Conservation (phyloP, 1,140 invertebrate genomes). For the Asbolus verrucosus region DNA sequence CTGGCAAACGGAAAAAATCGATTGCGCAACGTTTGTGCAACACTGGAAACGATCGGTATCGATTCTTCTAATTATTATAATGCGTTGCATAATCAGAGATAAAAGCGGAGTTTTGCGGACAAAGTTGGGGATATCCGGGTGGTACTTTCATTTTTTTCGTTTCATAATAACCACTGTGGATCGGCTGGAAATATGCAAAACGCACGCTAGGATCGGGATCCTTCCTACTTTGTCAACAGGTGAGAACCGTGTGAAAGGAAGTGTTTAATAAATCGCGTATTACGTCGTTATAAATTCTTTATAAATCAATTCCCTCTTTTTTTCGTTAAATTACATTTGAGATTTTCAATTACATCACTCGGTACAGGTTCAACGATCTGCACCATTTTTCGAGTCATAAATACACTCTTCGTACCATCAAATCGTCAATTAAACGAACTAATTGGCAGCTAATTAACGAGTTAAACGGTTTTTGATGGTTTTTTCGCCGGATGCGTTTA, state of each 20-base stretch:
- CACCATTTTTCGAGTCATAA: too few species aligned
- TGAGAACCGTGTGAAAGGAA: slow-evolving; percentile 36
- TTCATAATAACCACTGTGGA: background rate
- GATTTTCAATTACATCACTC: slow-evolving; percentile 4
- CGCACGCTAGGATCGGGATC: background rate
- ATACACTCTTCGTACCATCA: too few species aligned
- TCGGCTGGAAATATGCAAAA: slow-evolving; percentile 9
- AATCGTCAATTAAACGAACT: too few species aligned
- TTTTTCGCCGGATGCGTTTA: too few species aligned
- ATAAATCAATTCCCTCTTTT: slow-evolving; percentile 7
- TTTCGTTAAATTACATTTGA: too few species aligned
- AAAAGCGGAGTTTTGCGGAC: slow-evolving; percentile 19
- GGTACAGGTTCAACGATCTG: background rate
- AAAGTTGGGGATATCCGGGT: background rate
- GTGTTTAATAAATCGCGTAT: slow-evolving; percentile 4
- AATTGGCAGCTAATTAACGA: too few species aligned
- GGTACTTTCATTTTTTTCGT: slow-evolving; percentile 19
- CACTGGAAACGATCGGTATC: slow-evolving; percentile 14
- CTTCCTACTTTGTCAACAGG: slow-evolving; percentile 18
- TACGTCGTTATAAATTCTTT: too few species aligned
- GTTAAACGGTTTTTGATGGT: too few species aligned
- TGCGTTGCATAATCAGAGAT: too few species aligned
- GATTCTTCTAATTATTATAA: slow-evolving; percentile 35
- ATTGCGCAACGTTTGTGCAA: slow-evolving; percentile 10
- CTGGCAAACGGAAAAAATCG: too few species aligned